These are phyloP conservation scores for Chaenodraco wilsoni DNA, from an alignment of 2,797 vertebrate species.

Conservation along the genomic window DNA sequence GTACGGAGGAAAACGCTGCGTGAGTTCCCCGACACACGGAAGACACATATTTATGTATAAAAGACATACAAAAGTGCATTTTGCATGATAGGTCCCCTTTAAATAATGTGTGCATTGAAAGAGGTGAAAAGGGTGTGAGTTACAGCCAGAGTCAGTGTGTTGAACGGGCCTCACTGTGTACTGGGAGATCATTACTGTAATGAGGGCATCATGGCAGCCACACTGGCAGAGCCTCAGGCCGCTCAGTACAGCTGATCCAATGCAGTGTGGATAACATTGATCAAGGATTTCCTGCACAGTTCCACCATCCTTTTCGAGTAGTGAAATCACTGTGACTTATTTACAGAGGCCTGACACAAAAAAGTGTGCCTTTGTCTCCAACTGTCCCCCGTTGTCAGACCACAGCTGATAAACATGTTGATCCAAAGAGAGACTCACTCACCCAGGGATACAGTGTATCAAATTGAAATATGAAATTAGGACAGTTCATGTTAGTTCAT, in stretches of 20 bases:
- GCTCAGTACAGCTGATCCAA: constrained; percentile 57
- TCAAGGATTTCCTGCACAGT: constrained; percentile 64
- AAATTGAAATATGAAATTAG: constrained; percentile 44
- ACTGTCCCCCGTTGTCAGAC: constrained; percentile 39
- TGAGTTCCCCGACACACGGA: too few relatives aligned
- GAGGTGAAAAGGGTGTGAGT: constrained; percentile 19
- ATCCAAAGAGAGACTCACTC: constrained; percentile 54
- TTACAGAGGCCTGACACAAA: constrained; percentile 62
- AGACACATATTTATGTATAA: too few relatives aligned
- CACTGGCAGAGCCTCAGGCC: constrained; percentile 66
- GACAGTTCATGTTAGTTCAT: constrained; percentile 35
- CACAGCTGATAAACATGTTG: constrained; percentile 36
- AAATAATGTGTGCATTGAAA: not conserved
- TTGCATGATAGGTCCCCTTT: too few relatives aligned
- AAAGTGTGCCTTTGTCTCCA: constrained; percentile 22
- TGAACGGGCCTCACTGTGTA: constrained; percentile 62
- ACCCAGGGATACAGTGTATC: constrained; percentile 54
- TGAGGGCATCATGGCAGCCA: constrained; percentile 75
- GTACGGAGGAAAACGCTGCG: too few relatives aligned
- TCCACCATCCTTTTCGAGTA: constrained; percentile 29
- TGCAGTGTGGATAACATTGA: constrained; percentile 63
- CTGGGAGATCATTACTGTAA: constrained; percentile 79
- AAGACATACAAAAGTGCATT: too few relatives aligned
- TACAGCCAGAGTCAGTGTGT: constrained; percentile 56
- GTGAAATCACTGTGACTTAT: constrained; percentile 65